Conservation (phyloP, 2,113 vertebrate genomes). For the Gracilinanus agilis region DNA sequence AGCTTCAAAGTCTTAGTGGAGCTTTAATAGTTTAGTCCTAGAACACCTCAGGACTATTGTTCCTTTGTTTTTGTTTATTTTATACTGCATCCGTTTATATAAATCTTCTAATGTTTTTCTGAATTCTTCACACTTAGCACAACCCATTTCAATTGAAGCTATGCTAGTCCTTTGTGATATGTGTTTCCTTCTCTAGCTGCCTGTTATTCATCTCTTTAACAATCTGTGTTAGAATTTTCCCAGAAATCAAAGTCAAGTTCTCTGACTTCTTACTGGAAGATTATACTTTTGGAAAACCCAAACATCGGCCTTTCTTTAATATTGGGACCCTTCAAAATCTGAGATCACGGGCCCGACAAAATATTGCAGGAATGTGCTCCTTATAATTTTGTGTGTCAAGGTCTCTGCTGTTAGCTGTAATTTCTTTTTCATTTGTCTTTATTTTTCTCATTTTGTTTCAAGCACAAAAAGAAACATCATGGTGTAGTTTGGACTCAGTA, state of each 20-base stretch:
- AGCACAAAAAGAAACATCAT: not conserved
- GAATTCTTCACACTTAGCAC: not conserved
- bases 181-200: not conserved
- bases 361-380: too few relatives aligned
- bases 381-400: too few relatives aligned
- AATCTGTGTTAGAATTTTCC: not conserved
- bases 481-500: not conserved
- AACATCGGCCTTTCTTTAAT: not conserved
- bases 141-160: not conserved
- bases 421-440: too few relatives aligned
- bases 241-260: not conserved
- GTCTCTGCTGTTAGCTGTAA: too few relatives aligned
- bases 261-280: not conserved
- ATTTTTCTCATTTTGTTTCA: not conserved
- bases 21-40: not conserved
- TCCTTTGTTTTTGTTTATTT: not conserved
- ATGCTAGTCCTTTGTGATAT: too few relatives aligned
- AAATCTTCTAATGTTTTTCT: not conserved
- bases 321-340: not conserved
- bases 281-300: not conserved
- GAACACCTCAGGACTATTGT: not conserved
- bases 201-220: not conserved
- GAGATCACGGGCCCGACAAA: not conserved
- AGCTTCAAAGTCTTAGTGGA: not conserved
- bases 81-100: not conserved